These are phyloP conservation scores for Drosophila baimaii DNA, from an alignment of 1,140 invertebrate species.

Conservation along the genomic window DNA sequence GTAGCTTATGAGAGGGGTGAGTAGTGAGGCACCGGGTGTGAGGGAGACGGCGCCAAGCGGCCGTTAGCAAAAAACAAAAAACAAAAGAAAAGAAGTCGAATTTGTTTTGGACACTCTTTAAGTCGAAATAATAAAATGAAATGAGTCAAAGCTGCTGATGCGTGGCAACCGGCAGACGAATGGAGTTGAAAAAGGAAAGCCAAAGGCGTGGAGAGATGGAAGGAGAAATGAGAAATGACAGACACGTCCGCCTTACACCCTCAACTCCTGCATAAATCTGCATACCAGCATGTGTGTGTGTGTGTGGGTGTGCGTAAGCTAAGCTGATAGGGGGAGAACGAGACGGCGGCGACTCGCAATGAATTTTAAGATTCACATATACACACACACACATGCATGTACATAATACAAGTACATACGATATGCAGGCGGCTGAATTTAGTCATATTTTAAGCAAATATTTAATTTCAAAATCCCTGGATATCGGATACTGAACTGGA, in stretches of 20 bases:
- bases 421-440: conserved; percentile 28
- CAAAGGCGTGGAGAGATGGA: conserved; percentile 37
- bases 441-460: conserved; percentile 34
- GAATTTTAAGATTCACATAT: conserved; percentile 63
- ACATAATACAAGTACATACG: neutral
- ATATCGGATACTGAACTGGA: conserved; percentile 25
- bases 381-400: conserved; percentile 13
- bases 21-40: conserved; percentile 4
- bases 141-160: conserved; percentile 55
- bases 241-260: conserved; percentile 76
- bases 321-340: conserved; percentile 2
- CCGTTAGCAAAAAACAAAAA: conserved; percentile 57
- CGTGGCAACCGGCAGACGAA: conserved; percentile 48
- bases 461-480: conserved; percentile 37
- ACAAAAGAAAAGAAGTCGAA: conserved; percentile 55
- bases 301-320: neutral
- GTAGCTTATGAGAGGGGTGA: conserved; percentile 34
- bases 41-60: conserved; percentile 50
- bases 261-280: conserved; percentile 45
- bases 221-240: conserved; percentile 73
- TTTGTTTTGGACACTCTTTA: conserved; percentile 47
- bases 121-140: conserved; percentile 18
- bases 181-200: conserved; percentile 25
- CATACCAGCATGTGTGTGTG: conserved; percentile 21
- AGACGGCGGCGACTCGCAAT: conserved; percentile 45